A percentile compares a stretch with the other conserved stretches of the same genome.
Conservation (phyloP, 2,888 invertebrate genomes). For the Xanthia icteritia region DNA sequence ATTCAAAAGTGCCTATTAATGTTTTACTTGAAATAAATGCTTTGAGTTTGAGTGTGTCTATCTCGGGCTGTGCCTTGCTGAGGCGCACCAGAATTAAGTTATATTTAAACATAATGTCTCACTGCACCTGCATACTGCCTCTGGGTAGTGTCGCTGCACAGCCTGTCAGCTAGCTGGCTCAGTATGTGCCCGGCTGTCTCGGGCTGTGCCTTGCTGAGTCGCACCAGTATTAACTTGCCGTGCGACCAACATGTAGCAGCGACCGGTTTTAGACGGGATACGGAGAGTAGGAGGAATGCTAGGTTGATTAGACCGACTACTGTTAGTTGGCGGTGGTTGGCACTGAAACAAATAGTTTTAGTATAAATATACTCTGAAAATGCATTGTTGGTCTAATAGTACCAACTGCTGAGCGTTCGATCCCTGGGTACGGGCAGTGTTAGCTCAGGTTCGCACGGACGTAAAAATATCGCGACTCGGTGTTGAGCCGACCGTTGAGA, state of each 20-base stretch:
- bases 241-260: conserved; percentile 79
- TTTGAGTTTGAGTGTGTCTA: too few relatives aligned
- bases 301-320: conserved; percentile 83
- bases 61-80: too few relatives aligned
- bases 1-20: too few relatives aligned
- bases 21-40: too few relatives aligned
- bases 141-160: conserved; percentile 74
- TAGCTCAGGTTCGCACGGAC: background rate
- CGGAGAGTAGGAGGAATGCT: conserved; percentile 79
- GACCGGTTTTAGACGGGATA: conserved; percentile 70
- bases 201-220: conserved; percentile 81
- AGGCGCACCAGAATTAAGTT: conserved; percentile 64
- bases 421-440: background rate
- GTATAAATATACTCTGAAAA: background rate
- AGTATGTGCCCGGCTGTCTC: conserved; percentile 81
- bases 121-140: conserved; percentile 81
- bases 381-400: background rate
- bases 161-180: conserved; percentile 77
- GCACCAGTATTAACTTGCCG: conserved; percentile 81
- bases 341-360: conserved; percentile 72
- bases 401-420: background rate
- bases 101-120: background rate
- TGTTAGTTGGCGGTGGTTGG: conserved; percentile 84
- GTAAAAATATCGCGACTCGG: too few relatives aligned
- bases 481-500: too few relatives aligned